Evolutionary conservation across 2,888 invertebrate species (phyloP), one percentile per base, ranked within the genome.

Genomic region (Philonicus albiceps): DNA sequence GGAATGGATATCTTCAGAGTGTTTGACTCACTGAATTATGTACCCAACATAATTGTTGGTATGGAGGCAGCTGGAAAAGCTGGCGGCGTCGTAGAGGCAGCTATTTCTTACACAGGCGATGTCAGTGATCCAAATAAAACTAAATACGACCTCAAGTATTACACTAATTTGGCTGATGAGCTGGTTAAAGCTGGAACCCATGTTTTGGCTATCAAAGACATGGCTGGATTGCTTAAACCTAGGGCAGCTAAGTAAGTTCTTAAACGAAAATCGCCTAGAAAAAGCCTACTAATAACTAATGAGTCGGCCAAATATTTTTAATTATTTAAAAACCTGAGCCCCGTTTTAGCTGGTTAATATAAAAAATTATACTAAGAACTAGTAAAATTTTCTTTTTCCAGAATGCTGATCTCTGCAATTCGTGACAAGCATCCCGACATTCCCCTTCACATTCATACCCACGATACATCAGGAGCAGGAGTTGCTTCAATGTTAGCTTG

Each of bases 1-100:
- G 99, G 99, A 88, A 99, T 99, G 99, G 99, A 99, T 91, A 95
- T 99, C 87, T 99, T 99, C 95, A 93, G 99, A 87, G 98, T 99
- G 0, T 99, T 99, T 92, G 99, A 99, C 92, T 99, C 99, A 0
- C 94, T 99, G 3, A 99, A 99, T 93, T 99, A 99, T 91, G 93
- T 99, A 37, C 99, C 99, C 0, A 99, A 99, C 92, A 93, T 99
- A 89, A 95, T 98, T 89, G 94, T 99, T 83, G 96, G 96, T 27
- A 99, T 99, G 97, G 99, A 99, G 87, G 99, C 99, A 2, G 99
- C 96, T 0, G 99, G 98, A 8, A 98, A 98, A 91, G 99, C 99
- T 86, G 99, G 98, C 64, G 97, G 99, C 30, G 98, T 99, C 0
- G 96, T 99, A 0, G 99, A 99, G 93, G 99, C 97, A 0, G 98